These are phyloP conservation scores for Ursus arctos DNA, from an alignment of 2,113 vertebrate species.

Conservation along the genomic window DNA sequence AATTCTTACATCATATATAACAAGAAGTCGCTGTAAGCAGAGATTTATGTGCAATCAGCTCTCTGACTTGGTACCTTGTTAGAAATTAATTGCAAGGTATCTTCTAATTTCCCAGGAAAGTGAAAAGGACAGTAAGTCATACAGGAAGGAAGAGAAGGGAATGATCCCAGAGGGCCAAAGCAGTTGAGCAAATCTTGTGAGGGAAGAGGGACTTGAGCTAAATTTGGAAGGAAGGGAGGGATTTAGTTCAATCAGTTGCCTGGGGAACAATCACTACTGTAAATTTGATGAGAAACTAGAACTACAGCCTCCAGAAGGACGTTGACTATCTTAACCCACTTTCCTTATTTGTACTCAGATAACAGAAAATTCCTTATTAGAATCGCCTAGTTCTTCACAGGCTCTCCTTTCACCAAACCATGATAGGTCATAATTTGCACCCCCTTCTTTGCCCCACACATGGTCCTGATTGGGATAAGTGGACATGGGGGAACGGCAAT, in stretches of 20 bases:
- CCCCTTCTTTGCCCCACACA: not conserved
- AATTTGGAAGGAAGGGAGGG: not conserved
- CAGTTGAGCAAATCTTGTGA: not conserved
- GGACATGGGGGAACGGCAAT: too few relatives aligned
- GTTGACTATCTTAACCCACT: not conserved
- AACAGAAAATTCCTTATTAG: not conserved
- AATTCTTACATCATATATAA: not conserved
- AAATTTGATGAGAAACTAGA: not conserved
- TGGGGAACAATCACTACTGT: not conserved
- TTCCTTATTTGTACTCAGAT: not conserved
- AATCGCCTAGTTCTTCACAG: not conserved
- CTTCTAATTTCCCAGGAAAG: constrained; percentile 1
- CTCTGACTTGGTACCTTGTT: not conserved
- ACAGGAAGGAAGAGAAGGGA: not conserved
- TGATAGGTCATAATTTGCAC: not conserved
- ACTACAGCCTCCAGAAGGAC: not conserved
- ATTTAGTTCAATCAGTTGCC: not conserved
- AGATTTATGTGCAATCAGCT: not conserved
- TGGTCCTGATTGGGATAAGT: not conserved
- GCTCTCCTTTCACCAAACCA: not conserved
- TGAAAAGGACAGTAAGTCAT: not conserved
- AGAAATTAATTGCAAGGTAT: constrained; percentile 37
- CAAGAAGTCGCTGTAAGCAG: not conserved
- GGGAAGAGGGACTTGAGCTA: not conserved
- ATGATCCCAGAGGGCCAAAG: not conserved